Evolutionary conservation across 2,797 vertebrate species (phyloP).

Genomic region (Peromyscus eremicus): DNA sequence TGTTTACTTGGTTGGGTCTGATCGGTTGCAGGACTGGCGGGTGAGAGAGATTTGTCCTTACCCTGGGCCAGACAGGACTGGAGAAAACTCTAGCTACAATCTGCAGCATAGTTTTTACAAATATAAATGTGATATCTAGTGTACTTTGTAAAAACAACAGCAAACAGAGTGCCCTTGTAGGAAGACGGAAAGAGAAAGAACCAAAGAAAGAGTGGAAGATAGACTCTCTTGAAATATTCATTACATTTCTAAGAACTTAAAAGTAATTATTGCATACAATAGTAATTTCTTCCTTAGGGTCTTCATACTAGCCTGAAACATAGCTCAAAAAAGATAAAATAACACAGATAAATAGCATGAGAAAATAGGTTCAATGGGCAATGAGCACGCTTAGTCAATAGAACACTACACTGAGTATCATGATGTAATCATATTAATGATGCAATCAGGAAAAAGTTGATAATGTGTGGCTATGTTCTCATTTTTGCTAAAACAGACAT

Average conservation of each 20-base stretch:
- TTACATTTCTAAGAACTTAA: conserved; percentile 50
- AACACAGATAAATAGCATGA: background rate
- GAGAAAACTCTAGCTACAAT: too few species aligned
- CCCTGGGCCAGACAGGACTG: too few species aligned
- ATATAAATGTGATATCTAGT: conserved; percentile 34
- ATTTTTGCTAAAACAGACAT: conserved; percentile 17
- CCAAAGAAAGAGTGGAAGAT: background rate
- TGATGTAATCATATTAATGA: conserved; percentile 24
- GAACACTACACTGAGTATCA: background rate
- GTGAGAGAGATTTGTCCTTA: too few species aligned
- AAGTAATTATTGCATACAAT: background rate
- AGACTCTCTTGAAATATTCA: background rate
- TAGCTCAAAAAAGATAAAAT: background rate
- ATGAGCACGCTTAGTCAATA: background rate
- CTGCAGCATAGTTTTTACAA: background rate
- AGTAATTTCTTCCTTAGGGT: background rate
- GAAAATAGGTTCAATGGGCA: background rate
- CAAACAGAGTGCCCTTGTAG: background rate
- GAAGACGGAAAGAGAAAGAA: background rate
- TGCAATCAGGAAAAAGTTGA: background rate
- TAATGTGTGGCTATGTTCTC: background rate
- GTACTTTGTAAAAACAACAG: background rate
- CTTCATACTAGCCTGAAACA: background rate
- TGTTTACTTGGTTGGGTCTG: too few species aligned
- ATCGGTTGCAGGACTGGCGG: too few species aligned